Evolutionary conservation across 2,888 invertebrate genomes (phyloP).

Genomic region (Sepiola atlantica): DNA sequence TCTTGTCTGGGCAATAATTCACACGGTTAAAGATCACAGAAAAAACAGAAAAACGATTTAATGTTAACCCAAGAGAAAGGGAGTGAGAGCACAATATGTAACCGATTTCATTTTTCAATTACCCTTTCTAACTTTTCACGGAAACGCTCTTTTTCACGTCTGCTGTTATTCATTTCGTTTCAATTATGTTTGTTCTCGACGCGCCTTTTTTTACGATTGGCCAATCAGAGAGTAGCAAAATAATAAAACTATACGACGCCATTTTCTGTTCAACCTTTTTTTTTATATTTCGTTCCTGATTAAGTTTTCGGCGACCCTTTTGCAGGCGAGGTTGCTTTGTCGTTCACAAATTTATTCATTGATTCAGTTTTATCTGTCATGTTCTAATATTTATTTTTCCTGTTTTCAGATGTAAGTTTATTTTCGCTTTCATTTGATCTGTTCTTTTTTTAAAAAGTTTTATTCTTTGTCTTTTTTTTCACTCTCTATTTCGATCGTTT

Average conservation of each 20-base stretch:
- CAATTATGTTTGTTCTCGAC: background rate
- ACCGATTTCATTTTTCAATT: background rate
- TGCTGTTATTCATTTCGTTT: background rate
- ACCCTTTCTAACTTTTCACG: background rate
- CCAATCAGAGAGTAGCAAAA: background rate
- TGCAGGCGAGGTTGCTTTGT: no score
- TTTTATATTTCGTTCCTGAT: background rate
- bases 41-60: no score
- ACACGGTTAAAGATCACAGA: no score
- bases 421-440: background rate
- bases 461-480: background rate
- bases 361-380: no score
- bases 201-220: background rate
- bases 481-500: background rate
- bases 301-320: no score
- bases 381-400: no score
- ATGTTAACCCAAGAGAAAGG: no score
- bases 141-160: background rate
- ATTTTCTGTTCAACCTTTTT: background rate
- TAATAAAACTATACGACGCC: background rate
- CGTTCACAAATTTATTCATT: no score
- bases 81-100: no score
- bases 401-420: no score
- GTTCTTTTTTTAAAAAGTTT: background rate
- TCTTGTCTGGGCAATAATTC: no score